Evolutionary conservation across 2,888 invertebrate genomes (phyloP).

Genomic region (Epistrophe grossulariae): DNA sequence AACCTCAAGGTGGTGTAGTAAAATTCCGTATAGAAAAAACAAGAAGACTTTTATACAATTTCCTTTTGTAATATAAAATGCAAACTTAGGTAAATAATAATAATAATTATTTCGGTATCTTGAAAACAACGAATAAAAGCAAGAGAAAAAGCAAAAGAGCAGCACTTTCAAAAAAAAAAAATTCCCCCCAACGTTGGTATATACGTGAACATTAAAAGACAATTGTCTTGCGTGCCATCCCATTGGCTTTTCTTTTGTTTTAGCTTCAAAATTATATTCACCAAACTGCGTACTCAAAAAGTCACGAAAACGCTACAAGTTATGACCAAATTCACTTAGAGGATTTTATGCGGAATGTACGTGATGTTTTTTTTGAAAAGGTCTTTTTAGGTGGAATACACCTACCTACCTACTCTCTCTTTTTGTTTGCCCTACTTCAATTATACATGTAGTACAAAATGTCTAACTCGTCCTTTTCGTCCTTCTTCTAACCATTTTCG

Average conservation of each 20-base stretch:
- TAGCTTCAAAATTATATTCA: conserved; percentile 10
- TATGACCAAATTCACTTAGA: conserved; percentile 82
- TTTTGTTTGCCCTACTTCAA: conserved; percentile 48
- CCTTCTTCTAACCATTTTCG: neutral
- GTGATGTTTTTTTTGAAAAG: conserved; percentile 76
- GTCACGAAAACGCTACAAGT: conserved; percentile 79
- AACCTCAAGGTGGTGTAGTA: neutral
- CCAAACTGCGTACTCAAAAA: conserved; percentile 60
- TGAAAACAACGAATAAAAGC: neutral
- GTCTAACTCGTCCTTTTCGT: conserved; percentile 20
- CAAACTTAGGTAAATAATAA: conserved; percentile 9
- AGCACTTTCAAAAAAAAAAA: conserved; percentile 33
- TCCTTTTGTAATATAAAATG: neutral
- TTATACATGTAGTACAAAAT: conserved; percentile 67
- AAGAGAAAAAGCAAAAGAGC: conserved; percentile 8
- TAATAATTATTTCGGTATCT: conserved; percentile 24
- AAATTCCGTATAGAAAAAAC: neutral
- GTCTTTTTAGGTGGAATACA: conserved; percentile 25
- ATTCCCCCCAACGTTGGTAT: neutral
- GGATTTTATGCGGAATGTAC: conserved; percentile 82
- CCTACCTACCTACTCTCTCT: neutral
- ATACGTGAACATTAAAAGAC: conserved; percentile 70
- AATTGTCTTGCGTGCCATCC: conserved; percentile 68
- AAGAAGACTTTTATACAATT: neutral
- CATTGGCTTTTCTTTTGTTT: conserved; percentile 18